Evolutionary conservation across 2,113 vertebrate species (phyloP).

Genomic region (Ifrita kowaldi): DNA sequence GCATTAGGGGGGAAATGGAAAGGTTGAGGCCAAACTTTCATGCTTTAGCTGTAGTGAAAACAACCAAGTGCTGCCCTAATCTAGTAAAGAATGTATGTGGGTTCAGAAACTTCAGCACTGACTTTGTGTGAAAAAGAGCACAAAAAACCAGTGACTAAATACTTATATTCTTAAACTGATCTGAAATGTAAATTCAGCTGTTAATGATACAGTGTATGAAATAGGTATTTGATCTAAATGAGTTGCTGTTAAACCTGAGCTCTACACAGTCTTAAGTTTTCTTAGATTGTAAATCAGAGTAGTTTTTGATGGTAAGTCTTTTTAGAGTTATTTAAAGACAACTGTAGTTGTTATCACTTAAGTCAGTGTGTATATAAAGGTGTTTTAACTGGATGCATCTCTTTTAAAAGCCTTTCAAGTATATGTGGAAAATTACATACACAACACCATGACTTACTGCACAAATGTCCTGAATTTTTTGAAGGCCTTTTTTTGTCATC

Average conservation of each 20-base stretch:
- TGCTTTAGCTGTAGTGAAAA: background rate
- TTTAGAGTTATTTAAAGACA: background rate
- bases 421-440: background rate
- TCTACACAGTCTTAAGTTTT: accelerated
- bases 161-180: background rate
- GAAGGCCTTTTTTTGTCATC: background rate
- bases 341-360: background rate
- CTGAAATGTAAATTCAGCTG: background rate
- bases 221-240: background rate
- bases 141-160: background rate
- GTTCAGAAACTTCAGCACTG: background rate
- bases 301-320: background rate
- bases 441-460: accelerated
- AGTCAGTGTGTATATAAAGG: background rate
- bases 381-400: background rate
- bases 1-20: background rate
- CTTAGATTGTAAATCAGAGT: background rate
- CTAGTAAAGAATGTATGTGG: background rate
- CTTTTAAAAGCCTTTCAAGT: background rate
- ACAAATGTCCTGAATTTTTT: background rate
- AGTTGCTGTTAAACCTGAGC: background rate
- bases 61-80: background rate
- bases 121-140: background rate
- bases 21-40: background rate
- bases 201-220: background rate